Conservation (phyloP, 2,888 invertebrate genomes). For the Hartigia nigra region DNA sequence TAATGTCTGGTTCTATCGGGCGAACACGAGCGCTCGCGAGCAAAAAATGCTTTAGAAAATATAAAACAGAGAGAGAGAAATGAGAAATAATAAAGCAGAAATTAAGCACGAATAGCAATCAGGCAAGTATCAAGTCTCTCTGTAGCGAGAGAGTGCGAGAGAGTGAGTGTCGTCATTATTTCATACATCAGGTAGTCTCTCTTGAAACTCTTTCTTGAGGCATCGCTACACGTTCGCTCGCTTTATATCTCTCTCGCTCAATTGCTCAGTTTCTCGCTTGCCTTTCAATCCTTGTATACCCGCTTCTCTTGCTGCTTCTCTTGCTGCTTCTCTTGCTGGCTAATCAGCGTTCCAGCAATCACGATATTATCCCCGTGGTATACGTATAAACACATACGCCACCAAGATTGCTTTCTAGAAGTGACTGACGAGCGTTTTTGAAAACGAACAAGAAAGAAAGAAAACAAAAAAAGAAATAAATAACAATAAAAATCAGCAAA, state of each 20-base stretch:
- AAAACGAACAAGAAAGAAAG: too few species aligned
- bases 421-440: neutral
- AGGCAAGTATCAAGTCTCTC: neutral
- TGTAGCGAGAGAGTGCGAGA: neutral
- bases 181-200: neutral
- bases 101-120: neutral
- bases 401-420: neutral
- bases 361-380: neutral
- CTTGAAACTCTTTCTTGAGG: neutral
- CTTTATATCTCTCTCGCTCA: neutral
- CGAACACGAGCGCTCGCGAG: slow-evolving; percentile 10
- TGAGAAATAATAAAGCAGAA: slow-evolving; percentile 7
- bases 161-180: neutral
- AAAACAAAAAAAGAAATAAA: too few species aligned
- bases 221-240: neutral
- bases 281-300: neutral
- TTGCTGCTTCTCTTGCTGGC: neutral
- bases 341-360: neutral
- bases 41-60: neutral
- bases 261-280: neutral
- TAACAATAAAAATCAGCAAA: neutral
- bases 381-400: neutral
- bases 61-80: slow-evolving; percentile 1
- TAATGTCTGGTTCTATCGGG: neutral
- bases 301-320: neutral